These are phyloP conservation scores for Pluvianellus socialis DNA, from an alignment of 2,113 vertebrate species.

Conservation along the genomic window DNA sequence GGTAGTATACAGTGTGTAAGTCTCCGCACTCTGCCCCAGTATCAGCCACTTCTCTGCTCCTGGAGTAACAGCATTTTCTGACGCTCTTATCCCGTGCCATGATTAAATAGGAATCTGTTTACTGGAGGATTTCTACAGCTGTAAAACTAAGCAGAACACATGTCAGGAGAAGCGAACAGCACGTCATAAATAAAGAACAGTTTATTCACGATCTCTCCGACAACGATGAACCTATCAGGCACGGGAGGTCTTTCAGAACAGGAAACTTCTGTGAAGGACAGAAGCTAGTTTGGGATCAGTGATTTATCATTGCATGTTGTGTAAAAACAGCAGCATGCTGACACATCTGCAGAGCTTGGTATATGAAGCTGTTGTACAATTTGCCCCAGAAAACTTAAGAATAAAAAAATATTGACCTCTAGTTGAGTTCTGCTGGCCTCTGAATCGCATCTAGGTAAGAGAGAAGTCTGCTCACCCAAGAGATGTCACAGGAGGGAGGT, in stretches of 20 bases:
- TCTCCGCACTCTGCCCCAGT: neutral
- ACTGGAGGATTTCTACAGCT: neutral
- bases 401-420: neutral
- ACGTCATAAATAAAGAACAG: neutral
- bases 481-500: neutral
- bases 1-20: neutral
- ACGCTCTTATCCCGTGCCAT: neutral
- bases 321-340: neutral
- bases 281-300: neutral
- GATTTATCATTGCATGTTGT: neutral
- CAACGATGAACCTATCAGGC: slow-evolving; percentile 24
- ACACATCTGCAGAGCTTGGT: neutral
- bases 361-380: neutral
- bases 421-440: neutral
- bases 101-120: neutral
- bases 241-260: neutral
- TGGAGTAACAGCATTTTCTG: neutral
- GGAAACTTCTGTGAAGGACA: slow-evolving; percentile 4
- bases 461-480: neutral
- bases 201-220: neutral
- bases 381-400: neutral
- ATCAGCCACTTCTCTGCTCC: neutral
- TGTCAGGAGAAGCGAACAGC: neutral
- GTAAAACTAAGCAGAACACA: slow-evolving; percentile 11
- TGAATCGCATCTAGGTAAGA: neutral